Evolutionary conservation across 2,888 invertebrate species (phyloP), one percentile per base, ranked within the genome.

Genomic region (Drosophila paracracens): DNA sequence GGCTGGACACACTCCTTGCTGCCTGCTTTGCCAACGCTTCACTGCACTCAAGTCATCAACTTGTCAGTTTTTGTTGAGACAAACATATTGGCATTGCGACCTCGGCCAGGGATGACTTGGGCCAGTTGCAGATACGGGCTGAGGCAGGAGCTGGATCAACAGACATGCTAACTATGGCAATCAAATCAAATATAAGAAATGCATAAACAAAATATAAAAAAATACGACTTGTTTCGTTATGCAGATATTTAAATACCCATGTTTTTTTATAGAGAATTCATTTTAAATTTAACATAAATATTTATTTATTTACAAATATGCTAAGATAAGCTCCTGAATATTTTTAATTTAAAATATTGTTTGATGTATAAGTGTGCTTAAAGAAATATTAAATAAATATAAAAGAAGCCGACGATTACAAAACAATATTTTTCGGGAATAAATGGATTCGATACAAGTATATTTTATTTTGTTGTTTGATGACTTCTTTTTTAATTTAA

Each of bases 101-200:
- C 58, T 70, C 60, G 68, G 11, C 51, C 66, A 70, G 74, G 70
- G 76, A 74, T 65, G 56, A 52, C 72, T 66, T 68, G 62, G 61
- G 60, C 68, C 63, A 64, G 59, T 81, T 56, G 58, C 59, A 16
- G 31, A 46, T 33, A 10, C 33, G 18, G 33, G 40, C 35, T 16
- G 25, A 6, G 40, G 13, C 57, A 57, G 8, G 4, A 31, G n/a
- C 5, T 38, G 29, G 56, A 53, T 52, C 65, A 46, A 56, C 76
- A 83, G 88, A 87, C 89, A 83, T 71, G 50, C 60, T 82, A 81
- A 89, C 79, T 75, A 79, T 58, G 71, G 29, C 61, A 76, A 86
- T 86, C 89, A 84, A 71, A 74, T 70, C 67, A 50, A 61, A 52
- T 50, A 13, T 57, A 52, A 46, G 58, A 50, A 50, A 27, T 52